A percentile compares a stretch with the other conserved stretches of the same genome.
Conservation (phyloP, 1,140 invertebrate genomes). For the Pissodes strobi region DNA sequence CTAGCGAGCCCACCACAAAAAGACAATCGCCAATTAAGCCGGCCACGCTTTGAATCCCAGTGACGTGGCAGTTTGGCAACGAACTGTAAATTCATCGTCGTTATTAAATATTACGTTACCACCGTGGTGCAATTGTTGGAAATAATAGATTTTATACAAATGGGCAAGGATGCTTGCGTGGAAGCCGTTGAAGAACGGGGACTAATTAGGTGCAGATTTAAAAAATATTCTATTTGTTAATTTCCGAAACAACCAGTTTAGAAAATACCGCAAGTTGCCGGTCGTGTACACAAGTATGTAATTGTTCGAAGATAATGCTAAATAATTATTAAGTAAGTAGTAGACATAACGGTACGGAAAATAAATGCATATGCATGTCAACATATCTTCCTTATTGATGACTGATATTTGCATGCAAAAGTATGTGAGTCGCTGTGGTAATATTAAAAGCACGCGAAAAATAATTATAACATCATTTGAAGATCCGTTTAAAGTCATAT, state of each 20-base stretch:
- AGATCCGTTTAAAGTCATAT: no score
- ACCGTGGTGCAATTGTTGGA: neutral
- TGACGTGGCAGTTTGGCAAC: conserved; percentile 4
- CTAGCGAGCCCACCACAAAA: no score
- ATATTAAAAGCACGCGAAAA: no score
- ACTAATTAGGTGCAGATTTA: conserved; percentile 18
- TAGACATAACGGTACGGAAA: no score
- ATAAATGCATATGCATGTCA: no score
- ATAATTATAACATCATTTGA: no score
- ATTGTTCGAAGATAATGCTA: conserved; percentile 9
- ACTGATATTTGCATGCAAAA: no score
- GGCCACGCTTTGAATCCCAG: neutral
- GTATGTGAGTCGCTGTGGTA: no score
- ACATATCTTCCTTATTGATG: no score
- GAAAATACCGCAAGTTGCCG: conserved; percentile 12
- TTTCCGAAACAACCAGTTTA: conserved; percentile 16
- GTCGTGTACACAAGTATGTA: conserved; percentile 8
- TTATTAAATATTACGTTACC: conserved; percentile 3
- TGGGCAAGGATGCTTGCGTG: conserved; percentile 3
- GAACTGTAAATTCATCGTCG: neutral
- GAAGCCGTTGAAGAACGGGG: neutral
- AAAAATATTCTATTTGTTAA: conserved; percentile 21
- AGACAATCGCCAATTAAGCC: neutral
- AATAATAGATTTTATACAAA: conserved; percentile 11
- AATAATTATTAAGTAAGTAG: no score